These are phyloP conservation scores for Tupaia tana DNA, from an alignment of 2,113 vertebrate genomes.

Conservation along the genomic window DNA sequence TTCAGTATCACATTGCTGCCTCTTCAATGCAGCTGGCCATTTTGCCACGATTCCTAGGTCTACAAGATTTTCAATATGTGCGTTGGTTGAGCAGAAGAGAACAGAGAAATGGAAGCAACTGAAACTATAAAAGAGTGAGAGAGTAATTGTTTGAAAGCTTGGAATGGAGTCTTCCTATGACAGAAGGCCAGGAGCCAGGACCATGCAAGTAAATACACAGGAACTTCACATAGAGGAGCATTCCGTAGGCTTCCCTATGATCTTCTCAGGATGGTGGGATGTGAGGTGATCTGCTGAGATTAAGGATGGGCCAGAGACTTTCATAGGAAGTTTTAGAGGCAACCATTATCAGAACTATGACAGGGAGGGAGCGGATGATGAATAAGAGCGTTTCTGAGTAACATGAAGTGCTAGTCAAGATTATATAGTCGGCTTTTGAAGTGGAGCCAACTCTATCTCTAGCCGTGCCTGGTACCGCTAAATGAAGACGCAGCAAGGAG, in stretches of 20 bases:
- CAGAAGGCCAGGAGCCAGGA: neutral
- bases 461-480: neutral
- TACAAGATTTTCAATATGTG: neutral
- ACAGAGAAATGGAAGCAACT: neutral
- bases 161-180: neutral
- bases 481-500: neutral
- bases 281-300: neutral
- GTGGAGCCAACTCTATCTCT: neutral
- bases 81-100: neutral
- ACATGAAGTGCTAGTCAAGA: neutral
- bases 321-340: neutral
- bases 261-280: neutral
- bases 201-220: neutral
- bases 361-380: neutral
- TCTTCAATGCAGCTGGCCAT: no score
- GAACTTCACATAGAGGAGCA: neutral
- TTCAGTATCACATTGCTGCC: no score
- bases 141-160: neutral
- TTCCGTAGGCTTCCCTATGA: neutral
- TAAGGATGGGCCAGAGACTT: neutral
- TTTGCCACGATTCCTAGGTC: neutral
- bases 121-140: neutral
- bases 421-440: neutral
- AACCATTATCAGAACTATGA: neutral
- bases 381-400: neutral